These are phyloP conservation scores for Ryuthela nishihirai DNA, from an alignment of 2,888 invertebrate species.

Conservation along the genomic window DNA sequence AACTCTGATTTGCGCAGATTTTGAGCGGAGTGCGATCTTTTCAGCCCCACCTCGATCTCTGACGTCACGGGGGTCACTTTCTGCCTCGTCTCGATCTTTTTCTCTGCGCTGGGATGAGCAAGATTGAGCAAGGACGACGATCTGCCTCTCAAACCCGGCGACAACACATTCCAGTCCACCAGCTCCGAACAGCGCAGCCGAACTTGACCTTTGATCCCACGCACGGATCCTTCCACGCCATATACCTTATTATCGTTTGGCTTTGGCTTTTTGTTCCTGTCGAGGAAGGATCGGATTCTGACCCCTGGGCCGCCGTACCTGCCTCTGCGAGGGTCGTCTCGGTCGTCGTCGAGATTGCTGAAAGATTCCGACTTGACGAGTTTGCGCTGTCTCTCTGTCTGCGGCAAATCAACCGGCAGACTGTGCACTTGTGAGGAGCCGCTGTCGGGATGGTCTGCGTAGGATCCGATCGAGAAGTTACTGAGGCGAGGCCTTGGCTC, in stretches of 20 bases:
- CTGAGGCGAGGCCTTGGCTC: too few relatives aligned
- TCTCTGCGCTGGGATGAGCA: not conserved
- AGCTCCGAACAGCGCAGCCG: constrained; percentile 1
- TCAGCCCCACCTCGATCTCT: constrained; percentile 1
- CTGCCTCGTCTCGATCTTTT: not conserved
- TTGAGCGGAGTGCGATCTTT: constrained; percentile 22
- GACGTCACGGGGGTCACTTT: not conserved
- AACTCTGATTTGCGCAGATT: constrained; percentile 18
- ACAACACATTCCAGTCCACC: not conserved
- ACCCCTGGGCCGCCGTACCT: not conserved
- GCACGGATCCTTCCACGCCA: constrained; percentile 10
- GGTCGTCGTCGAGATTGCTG: not conserved
- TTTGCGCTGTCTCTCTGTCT: too few relatives aligned
- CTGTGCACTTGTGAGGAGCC: too few relatives aligned
- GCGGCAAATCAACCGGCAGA: too few relatives aligned
- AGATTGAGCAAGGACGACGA: constrained; percentile 27
- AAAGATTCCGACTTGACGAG: too few relatives aligned
- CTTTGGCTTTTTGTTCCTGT: not conserved
- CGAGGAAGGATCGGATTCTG: constrained; percentile 1
- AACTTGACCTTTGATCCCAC: constrained; percentile 11
- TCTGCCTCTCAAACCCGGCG: constrained; percentile 3
- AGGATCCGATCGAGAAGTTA: too few relatives aligned
- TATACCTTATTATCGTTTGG: constrained; percentile 6
- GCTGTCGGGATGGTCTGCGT: too few relatives aligned
- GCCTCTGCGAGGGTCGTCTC: not conserved